Conservation (phyloP, 2,888 invertebrate species). For the Oligia strigilis region DNA sequence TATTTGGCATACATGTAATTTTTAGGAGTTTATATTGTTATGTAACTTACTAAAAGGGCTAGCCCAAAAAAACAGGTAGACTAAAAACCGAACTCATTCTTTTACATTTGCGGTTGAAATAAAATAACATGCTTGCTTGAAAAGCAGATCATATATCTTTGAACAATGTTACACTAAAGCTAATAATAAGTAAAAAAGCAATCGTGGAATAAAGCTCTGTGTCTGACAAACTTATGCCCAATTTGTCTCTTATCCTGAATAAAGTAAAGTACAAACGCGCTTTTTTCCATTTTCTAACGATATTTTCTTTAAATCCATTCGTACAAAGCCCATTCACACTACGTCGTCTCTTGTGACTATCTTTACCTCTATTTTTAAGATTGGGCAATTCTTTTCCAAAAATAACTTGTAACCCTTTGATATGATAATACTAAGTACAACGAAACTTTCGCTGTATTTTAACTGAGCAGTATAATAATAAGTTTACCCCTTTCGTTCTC, state of each 20-base stretch:
- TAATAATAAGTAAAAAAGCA: conserved; percentile 2
- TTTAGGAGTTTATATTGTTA: neutral
- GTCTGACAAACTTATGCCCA: neutral
- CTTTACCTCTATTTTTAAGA: neutral
- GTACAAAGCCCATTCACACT: neutral
- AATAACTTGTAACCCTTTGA: neutral
- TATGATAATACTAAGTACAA: conserved; percentile 7
- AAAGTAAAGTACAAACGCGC: neutral
- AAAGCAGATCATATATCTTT: neutral
- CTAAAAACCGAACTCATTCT: neutral
- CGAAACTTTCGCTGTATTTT: neutral
- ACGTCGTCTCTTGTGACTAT: neutral
- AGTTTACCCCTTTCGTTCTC: neutral
- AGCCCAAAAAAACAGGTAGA: neutral
- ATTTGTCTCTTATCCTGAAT: neutral
- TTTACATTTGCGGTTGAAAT: neutral
- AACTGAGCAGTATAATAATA: conserved; percentile 1
- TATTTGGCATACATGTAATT: neutral
- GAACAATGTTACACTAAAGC: neutral
- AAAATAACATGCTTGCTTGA: neutral
- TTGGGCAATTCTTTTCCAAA: too few species aligned
- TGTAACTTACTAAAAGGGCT: neutral
- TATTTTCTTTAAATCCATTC: neutral
- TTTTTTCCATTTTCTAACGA: neutral
- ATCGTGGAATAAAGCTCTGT: neutral